Evolutionary conservation across 2,113 vertebrate species (phyloP), one percentile per base, ranked within the genome.

Genomic region (Syngnathus floridae): DNA sequence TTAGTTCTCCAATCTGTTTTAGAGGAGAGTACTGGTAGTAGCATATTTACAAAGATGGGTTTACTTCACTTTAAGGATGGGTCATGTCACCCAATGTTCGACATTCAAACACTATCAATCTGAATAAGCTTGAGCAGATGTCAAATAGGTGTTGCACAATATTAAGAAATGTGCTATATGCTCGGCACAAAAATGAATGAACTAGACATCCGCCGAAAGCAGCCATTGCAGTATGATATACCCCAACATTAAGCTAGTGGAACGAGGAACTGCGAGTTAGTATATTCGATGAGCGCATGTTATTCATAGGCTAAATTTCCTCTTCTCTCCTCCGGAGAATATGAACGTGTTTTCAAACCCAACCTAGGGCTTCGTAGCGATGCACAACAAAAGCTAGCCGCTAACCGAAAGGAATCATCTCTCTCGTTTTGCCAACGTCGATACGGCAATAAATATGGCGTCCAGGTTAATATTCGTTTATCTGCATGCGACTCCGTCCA

Each of bases 371-470:
- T 17, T 40, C 55, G 57, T 51, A 76, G 67, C 74, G 57, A 61
- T 61, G 65, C 22, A 65, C 65, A 82, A 87, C 80, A 87, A 84
- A 84, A 87, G 87, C 87, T 87, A 85, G 65, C 81, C 73, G 85
- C 75, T 87, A 87, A 84, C 85, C 64, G 51, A 51, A 19, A 2
- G 60, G 62, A 64, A 73, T 68, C 67, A 65, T 46, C 68, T 71
- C 54, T 64, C n/a, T 21, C 60, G 21, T 61, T 62, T 72, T 55
- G 40, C 26, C 64, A 38, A n/a, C 40, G 48, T 7, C 6, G 61
- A 66, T 35, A 49, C 46, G 35, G 14, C 26, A 54, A 35, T 22
- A 1, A 55, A 69, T 38, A 1, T 4, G 3, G 40, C 8, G 1
- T n/a, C 48, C 26, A 1, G 17, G 21, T 7, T 1, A 13, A 5